Base-by-base conservation (phyloP, 2,797 vertebrate genomes). In the Bufotes viridis region DNA sequence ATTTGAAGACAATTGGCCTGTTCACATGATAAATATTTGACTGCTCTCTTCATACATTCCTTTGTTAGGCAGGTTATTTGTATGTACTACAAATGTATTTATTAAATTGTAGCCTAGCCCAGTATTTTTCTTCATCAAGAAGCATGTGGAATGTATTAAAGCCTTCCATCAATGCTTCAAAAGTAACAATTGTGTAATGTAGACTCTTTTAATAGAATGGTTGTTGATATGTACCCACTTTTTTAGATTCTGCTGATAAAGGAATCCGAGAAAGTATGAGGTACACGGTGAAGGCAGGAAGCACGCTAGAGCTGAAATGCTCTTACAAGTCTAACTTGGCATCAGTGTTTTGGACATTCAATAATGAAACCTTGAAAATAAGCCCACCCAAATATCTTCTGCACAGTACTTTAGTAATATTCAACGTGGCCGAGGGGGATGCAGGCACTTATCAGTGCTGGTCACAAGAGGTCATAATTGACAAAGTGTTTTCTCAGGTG, bases 371-470 rank as follows among this genome's bases (percentile, higher is more conserved):
- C 17, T 93, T 99, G 90, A 91, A 92, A 88, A 96, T 94, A 0
- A 95, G 97, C 90, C 95, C 96, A 69, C 96, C 97, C 12, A 97
- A 96, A 91, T 98, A 99, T 91, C 94, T 98, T 74, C 92, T 97
- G 84, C 94, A 97, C 88, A 95, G 93, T 6, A 94, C 96, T 0
- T 91, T 99, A 91, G 96, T 99, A 1, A 96, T 99, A 91, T 97
- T 98, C 95, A 97, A 98, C 92, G 94, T 98, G 85, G 96, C 95
- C 0, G 94, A 96, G 0, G 96, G 96, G 82, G 97, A 99, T 92
- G 96, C 96, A 0, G 98, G 98, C 12, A 93, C 92, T 75, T 99
- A 99, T 70, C 96, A 97, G 85, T 99, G 98, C 92, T 96, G 97
- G 94, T 96, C 97, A 0, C 94, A 97, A 90, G 98, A 99, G 90